These are phyloP conservation scores for chimpanzee (Pan troglodytes) DNA, from an alignment of 2,113 vertebrate genomes.

Conservation along the genomic window DNA sequence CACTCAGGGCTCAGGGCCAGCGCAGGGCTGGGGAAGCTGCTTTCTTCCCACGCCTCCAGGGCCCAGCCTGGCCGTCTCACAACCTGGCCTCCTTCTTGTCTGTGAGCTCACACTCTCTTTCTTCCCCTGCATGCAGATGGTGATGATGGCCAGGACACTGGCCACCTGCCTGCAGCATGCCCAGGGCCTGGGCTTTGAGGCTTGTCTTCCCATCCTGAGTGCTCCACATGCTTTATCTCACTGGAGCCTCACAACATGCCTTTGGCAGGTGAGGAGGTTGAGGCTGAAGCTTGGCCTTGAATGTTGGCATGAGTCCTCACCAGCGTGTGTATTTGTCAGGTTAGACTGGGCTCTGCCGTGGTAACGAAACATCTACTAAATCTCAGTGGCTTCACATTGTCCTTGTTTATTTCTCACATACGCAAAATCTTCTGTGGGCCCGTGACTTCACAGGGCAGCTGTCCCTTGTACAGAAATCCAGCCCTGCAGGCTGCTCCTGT, in stretches of 20 bases:
- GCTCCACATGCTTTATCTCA: accelerated
- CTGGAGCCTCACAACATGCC: accelerated
- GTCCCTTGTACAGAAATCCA: accelerated
- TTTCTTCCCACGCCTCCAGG: not conserved
- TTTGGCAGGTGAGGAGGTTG: not conserved
- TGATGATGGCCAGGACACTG: accelerated
- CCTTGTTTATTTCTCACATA: not conserved
- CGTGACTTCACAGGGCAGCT: not conserved
- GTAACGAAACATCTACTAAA: not conserved
- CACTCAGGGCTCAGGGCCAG: not conserved
- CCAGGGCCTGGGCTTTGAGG: not conserved
- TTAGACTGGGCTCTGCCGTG: not conserved
- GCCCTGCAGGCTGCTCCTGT: not conserved
- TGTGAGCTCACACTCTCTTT: accelerated
- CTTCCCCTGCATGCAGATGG: not conserved
- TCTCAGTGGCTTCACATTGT: not conserved
- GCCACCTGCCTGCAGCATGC: not conserved
- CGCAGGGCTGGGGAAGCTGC: too few species aligned
- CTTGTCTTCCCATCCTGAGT: not conserved
- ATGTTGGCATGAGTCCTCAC: accelerated
- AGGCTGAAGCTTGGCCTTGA: not conserved
- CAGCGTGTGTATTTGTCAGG: accelerated
- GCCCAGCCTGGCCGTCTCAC: not conserved
- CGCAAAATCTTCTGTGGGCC: not conserved
- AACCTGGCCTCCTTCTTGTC: not conserved